Conservation (phyloP, 92 coral and sea anemone genomes). For the Bergia puertoricense region DNA sequence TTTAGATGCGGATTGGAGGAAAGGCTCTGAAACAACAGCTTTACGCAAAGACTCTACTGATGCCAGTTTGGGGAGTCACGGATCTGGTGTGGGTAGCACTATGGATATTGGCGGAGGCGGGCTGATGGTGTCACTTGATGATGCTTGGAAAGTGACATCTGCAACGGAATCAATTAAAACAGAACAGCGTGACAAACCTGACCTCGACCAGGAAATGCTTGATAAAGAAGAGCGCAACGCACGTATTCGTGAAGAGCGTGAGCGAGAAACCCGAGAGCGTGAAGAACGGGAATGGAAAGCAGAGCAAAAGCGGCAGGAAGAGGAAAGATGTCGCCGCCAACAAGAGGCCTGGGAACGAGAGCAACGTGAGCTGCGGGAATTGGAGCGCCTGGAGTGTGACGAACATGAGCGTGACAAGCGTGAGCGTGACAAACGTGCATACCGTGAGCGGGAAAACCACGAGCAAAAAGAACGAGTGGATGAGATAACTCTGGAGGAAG, state of each 20-base stretch:
- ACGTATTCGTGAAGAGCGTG: constrained; percentile 43
- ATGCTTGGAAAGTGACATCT: constrained; percentile 51
- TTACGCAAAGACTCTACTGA: neutral
- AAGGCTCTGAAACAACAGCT: neutral
- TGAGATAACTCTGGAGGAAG: constrained; percentile 20
- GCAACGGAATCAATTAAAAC: constrained; percentile 15
- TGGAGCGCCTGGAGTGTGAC: constrained; percentile 54
- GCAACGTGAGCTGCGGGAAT: constrained; percentile 61
- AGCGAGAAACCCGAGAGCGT: constrained; percentile 53
- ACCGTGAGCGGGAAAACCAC: constrained; percentile 6
- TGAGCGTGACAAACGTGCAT: constrained; percentile 51
- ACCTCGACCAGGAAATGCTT: constrained; percentile 10
- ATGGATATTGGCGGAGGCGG: neutral
- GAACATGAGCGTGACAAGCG: constrained; percentile 61
- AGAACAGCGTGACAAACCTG: constrained; percentile 2
- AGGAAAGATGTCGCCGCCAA: constrained; percentile 55
- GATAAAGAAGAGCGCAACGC: constrained; percentile 23
- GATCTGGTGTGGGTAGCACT: neutral
- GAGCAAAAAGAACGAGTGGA: neutral
- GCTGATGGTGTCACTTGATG: constrained; percentile 44
- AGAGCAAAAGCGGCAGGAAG: constrained; percentile 53
- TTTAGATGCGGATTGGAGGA: constrained; percentile 20
- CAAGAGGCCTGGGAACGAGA: constrained; percentile 70
- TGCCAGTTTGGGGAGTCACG: neutral
- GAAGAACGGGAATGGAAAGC: constrained; percentile 67